Base-by-base conservation (phyloP, 1,140 invertebrate species). In the Tenebrio molitor region DNA sequence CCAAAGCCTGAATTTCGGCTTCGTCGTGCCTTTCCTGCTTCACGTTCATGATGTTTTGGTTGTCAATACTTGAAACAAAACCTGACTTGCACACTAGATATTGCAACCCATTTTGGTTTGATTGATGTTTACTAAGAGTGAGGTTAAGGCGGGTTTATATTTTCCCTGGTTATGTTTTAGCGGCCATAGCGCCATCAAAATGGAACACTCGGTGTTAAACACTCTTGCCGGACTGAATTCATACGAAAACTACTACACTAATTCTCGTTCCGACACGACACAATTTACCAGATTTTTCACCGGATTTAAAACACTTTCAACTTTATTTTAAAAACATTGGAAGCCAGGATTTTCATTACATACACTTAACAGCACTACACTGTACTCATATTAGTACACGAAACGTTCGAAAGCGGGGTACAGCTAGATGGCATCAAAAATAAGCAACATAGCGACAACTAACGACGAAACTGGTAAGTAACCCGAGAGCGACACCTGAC, bases 21-120 rank as follows among this genome's bases (percentile, higher is more conserved):
- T 95, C 93, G 87, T 95, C 93, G 74, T 89, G 89, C 79, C 89
- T 87, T 86, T 95, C 93, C 79, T 92, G 88, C 84, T 95, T 95
- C n/a, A 94, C 90, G 12, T 73, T 78, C 69, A 76, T 74, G n/a
- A n/a, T n/a, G n/a, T 71, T 66, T 74, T 17, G 14, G 62, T 19
- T 65, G 21, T 25, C 50, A 29, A n/a, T 12, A 25, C n/a, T 7
- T 12, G n/a, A 58, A 58, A 29, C 21, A 58, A 58, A 58, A 14
- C 25, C 50, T 10, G 12, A n/a, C 10, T 7, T 10, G 29, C 7
- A 3, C 50, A 58, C 21, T 25, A 58, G 50, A 58, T 58, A 21
- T 7, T 58, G 50, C 46, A 14, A 15, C 50, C 50, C 50, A 58
- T 58, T 29, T 29, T 50, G 7, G 44, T 21, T 19, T 14, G 23